A percentile compares a stretch with the other conserved stretches of the same genome.
These are phyloP conservation scores for Lethenteron camtschaticum DNA, from an alignment of 2,113 vertebrate species.

Conservation along the genomic window DNA sequence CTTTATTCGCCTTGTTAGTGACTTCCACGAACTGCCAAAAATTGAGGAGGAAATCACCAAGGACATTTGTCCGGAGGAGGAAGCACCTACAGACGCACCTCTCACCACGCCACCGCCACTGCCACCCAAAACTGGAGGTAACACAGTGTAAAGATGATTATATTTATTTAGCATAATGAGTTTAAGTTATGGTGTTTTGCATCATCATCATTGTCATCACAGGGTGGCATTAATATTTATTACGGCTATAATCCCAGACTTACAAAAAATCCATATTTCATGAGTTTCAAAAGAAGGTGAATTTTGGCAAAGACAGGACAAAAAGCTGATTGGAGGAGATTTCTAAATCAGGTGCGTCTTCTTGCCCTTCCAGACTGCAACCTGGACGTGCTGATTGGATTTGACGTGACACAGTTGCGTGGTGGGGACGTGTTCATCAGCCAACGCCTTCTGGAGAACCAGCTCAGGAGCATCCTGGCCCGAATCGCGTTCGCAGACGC, in stretches of 20 bases:
- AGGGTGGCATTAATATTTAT: not conserved
- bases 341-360: too few species aligned
- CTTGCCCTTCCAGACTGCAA: too few species aligned
- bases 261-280: too few species aligned
- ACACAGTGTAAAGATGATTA: not conserved
- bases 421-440: too few species aligned
- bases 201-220: not conserved
- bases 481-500: not conserved
- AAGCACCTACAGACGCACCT: not conserved
- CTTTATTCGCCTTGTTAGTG: not conserved
- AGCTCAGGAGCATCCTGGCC: not conserved
- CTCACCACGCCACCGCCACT: not conserved
- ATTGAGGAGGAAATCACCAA: not conserved
- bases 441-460: not conserved
- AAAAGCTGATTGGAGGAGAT: too few species aligned
- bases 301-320: too few species aligned
- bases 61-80: not conserved
- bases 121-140: not conserved
- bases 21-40: not conserved
- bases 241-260: too few species aligned
- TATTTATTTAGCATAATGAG: not conserved
- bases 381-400: too few species aligned
- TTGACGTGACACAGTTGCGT: too few species aligned
- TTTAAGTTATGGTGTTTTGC: not conserved
- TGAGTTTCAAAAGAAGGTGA: too few species aligned